phyloP scores from a whole-genome alignment of 2,797 vertebrate species.

The Sphenopsis melanotis region DNA sequence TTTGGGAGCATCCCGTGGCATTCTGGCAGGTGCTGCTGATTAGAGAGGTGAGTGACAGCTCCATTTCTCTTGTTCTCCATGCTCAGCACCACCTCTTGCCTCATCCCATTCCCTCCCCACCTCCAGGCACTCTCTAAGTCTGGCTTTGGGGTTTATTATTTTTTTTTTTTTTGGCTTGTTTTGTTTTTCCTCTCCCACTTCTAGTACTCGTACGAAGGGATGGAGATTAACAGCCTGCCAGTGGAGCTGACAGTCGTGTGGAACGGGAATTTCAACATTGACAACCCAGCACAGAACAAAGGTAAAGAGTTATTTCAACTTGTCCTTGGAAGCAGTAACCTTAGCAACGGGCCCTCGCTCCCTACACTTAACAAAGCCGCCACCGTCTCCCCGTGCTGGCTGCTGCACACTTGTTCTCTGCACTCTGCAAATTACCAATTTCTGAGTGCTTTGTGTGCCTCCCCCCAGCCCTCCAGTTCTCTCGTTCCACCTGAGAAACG shows the following conservation, averaged over 20 bases:
- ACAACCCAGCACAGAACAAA: conserved; percentile 97
- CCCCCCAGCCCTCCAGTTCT: neutral
- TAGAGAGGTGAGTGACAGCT: neutral
- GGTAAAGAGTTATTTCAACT: conserved; percentile 81
- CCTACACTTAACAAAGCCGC: conserved; percentile 42
- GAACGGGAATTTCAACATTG: conserved; percentile 98
- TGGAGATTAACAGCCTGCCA: conserved; percentile 95
- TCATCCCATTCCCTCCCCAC: neutral
- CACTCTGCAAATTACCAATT: conserved; percentile 33
- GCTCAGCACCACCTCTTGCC: neutral
- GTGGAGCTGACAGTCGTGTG: conserved; percentile 96
- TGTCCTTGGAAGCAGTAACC: conserved; percentile 81
- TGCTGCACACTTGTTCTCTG: conserved; percentile 33
- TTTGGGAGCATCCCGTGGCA: neutral
- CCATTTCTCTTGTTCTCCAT: neutral
- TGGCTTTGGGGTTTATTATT: neutral
- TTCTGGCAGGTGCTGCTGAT: neutral
- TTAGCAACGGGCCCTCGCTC: conserved; percentile 80
- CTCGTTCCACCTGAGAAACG: neutral
- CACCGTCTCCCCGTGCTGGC: conserved; percentile 12
- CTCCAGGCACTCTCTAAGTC: neutral
- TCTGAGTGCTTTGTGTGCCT: neutral
- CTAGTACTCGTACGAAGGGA: conserved; percentile 95
- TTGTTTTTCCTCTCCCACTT: neutral
- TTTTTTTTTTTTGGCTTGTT: neutral